These are phyloP conservation scores for Drosophila sordidula DNA, from an alignment of 2,888 invertebrate species.

Conservation along the genomic window DNA sequence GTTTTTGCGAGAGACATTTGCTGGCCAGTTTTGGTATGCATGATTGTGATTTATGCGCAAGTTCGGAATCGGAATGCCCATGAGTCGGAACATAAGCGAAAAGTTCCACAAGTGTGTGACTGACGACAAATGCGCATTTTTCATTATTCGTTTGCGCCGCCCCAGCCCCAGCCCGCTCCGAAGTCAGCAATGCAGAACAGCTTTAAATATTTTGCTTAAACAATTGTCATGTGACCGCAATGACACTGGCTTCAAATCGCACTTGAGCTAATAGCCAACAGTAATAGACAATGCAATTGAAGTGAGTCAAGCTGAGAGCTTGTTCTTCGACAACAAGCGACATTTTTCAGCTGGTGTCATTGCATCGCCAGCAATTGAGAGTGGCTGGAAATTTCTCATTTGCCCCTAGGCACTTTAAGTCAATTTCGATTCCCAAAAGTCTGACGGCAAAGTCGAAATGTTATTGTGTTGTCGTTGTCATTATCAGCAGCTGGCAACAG, in stretches of 20 bases:
- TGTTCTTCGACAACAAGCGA: not conserved
- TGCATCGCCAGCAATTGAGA: slow-evolving; percentile 5
- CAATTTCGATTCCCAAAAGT: slow-evolving; percentile 35
- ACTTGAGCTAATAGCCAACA: not conserved
- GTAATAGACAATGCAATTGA: too few species aligned
- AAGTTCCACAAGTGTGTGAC: slow-evolving; percentile 34
- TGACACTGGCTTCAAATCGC: slow-evolving; percentile 12
- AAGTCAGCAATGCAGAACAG: slow-evolving; percentile 29
- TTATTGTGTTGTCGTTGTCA: slow-evolving; percentile 33
- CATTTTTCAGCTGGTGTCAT: slow-evolving; percentile 31
- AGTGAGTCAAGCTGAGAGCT: too few species aligned
- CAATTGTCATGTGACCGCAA: not conserved
- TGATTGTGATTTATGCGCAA: slow-evolving; percentile 61
- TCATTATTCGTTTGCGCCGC: slow-evolving; percentile 6
- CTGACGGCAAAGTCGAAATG: slow-evolving; percentile 25
- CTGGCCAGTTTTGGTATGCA: slow-evolving; percentile 42
- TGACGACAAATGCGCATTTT: slow-evolving; percentile 39
- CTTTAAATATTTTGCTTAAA: slow-evolving; percentile 21
- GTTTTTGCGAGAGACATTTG: slow-evolving; percentile 20
- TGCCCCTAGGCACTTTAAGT: slow-evolving; percentile 25
- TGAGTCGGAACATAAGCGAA: slow-evolving; percentile 28
- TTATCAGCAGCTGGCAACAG: slow-evolving; percentile 47
- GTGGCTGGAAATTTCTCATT: slow-evolving; percentile 27
- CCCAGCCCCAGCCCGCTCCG: not conserved
- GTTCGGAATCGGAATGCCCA: slow-evolving; percentile 34